Conservation (phyloP, 2,888 invertebrate genomes). For the Limnephilus marmoratus region DNA sequence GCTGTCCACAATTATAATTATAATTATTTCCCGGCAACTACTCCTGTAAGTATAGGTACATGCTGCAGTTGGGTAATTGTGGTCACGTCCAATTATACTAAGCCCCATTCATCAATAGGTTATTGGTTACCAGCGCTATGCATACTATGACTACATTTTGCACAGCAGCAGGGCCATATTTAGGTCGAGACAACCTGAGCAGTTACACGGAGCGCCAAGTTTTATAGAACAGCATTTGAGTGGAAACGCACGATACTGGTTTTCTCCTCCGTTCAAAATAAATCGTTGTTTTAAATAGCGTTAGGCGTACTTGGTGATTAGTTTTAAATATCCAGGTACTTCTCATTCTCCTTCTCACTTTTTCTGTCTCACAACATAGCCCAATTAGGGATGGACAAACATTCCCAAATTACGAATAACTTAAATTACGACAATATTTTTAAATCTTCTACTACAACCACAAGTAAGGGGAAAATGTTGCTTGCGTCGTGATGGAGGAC, state of each 20-base stretch:
- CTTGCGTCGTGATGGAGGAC: too few relatives aligned
- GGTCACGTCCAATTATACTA: slow-evolving; percentile 2
- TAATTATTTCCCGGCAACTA: neutral
- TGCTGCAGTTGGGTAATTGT: neutral
- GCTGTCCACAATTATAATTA: neutral
- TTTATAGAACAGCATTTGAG: neutral
- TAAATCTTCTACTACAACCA: too few relatives aligned
- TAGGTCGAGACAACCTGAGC: too few relatives aligned
- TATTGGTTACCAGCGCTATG: neutral
- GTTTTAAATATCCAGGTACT: too few relatives aligned
- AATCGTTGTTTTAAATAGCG: neutral
- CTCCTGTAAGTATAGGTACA: neutral
- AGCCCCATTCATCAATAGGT: neutral
- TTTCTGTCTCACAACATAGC: too few relatives aligned
- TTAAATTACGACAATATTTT: too few relatives aligned
- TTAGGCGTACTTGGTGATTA: too few relatives aligned
- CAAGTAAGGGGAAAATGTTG: too few relatives aligned
- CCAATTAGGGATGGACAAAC: too few relatives aligned
- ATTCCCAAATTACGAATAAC: too few relatives aligned
- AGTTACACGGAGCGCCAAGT: neutral
- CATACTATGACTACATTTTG: neutral
- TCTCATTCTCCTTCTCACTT: too few relatives aligned
- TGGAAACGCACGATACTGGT: neutral
- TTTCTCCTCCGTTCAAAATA: neutral
- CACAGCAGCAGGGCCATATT: neutral